A percentile compares a stretch with the other conserved stretches of the same genome.
Evolutionary conservation across 2,113 vertebrate genomes (phyloP).

Genomic region (Fulmarus glacialis): DNA sequence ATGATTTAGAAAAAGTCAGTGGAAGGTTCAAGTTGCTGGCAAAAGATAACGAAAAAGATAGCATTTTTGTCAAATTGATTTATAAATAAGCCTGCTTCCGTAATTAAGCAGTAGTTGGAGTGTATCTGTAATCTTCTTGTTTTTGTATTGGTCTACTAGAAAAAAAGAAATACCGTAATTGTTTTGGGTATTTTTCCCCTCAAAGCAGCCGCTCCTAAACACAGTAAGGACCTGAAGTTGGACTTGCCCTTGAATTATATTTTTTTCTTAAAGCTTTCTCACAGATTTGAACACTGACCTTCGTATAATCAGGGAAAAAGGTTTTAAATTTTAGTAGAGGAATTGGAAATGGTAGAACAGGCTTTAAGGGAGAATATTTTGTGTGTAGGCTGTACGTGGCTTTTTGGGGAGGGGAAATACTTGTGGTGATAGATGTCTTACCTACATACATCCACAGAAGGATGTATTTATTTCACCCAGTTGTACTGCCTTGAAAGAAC

Average conservation of each 20-base stretch:
- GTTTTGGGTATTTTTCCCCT: not conserved
- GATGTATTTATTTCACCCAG: not conserved
- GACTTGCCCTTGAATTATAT: not conserved
- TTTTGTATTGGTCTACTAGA: not conserved
- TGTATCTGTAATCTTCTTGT: not conserved
- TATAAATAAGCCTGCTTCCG: not conserved
- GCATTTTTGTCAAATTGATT: not conserved
- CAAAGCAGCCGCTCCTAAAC: not conserved
- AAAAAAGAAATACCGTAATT: not conserved
- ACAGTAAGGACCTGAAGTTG: not conserved
- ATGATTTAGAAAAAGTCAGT: not conserved
- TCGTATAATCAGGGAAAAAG: rapidly evolving
- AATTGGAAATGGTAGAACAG: not conserved
- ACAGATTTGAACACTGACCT: not conserved
- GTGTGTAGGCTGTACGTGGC: not conserved
- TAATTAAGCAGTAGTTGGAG: not conserved
- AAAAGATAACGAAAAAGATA: not conserved
- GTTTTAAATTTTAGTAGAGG: not conserved
- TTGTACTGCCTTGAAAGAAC: not conserved
- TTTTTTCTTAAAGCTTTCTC: not conserved
- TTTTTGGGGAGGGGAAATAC: not conserved
- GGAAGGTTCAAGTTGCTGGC: not conserved
- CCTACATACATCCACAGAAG: not conserved
- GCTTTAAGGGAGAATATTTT: not conserved
- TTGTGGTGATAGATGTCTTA: not conserved